phyloP scores from a whole-genome alignment of 2,888 invertebrate species.

The Epinotia demarniana region DNA sequence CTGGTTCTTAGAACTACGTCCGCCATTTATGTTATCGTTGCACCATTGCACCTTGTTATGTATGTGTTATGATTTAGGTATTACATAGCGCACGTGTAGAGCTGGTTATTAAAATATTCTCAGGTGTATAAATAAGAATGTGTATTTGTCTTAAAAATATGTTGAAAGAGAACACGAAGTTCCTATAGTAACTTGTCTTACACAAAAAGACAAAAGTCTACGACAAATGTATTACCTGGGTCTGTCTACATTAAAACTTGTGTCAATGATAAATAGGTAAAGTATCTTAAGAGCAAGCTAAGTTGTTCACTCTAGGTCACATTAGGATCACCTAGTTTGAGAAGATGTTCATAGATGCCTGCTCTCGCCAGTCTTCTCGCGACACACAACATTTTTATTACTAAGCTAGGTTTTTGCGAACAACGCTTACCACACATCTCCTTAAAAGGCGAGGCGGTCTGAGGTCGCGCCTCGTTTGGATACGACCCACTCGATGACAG shows the following conservation, averaged over 20 bases:
- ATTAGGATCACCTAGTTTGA: no score
- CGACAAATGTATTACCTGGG: background rate
- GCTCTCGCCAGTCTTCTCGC: no score
- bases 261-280: background rate
- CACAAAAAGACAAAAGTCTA: background rate
- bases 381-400: background rate
- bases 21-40: constrained; percentile 2
- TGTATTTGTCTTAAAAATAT: background rate
- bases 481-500: constrained; percentile 35
- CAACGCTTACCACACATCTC: constrained; percentile 42
- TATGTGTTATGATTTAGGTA: constrained; percentile 22
- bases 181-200: background rate
- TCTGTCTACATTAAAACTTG: background rate
- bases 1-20: constrained; percentile 48
- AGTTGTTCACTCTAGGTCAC: no score
- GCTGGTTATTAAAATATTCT: constrained; percentile 4
- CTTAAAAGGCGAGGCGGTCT: constrained; percentile 51
- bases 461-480: constrained; percentile 49
- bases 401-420: constrained; percentile 29
- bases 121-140: background rate
- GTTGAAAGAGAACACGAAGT: background rate
- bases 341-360: no score
- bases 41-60: constrained; percentile 17
- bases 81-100: constrained; percentile 18
- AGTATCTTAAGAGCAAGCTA: background rate